Evolutionary conservation across 2,797 vertebrate species (phyloP), one percentile per base, ranked within the genome.

Genomic region (Hybognathus amarus): DNA sequence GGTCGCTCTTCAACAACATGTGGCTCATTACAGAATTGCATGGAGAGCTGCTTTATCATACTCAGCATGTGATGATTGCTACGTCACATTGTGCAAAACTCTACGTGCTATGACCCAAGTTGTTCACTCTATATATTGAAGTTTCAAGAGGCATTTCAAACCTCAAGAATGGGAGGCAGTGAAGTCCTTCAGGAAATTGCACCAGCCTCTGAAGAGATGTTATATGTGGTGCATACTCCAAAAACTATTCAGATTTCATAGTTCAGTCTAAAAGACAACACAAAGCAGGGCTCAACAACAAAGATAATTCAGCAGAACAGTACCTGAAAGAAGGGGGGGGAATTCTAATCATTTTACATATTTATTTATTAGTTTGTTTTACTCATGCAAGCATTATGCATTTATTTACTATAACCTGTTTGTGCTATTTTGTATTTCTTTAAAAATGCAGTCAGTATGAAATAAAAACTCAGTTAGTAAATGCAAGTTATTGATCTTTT

Each of bases 21-120:
- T 75, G 61, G 38, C 70, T 76, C 22, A 63, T 78, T 73, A 70
- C 24, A 42, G n/a, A 73, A 85, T 85, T 70, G n/a, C 52, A 70
- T n/a, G 45, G 27, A 66, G 70, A 54, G 52, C 22, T 71, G 67
- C 68, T 80, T 71, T 63, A 80, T 80, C 40, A 80, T 63, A 61
- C 40, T 63, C 79, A 7, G 47, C 61, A 54, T 38, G 50, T 33
- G n/a, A 74, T 27, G 38, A 64, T 45, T 64, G 30, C 30, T 17
- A 33, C 7, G 24, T 66, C 59, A 82, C 69, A 82, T 40, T 63
- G 61, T 17, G 20, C 42, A 50, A 33, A 74, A 22, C 52, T 70
- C 33, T 12, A 42, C 42, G 33, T 81, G 68, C 2, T 17, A 45
- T 42, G 38, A 64, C 24, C 56, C 42, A 17, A 82, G 70, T 22